Evolutionary conservation across 2,888 invertebrate genomes (phyloP), one percentile per base, ranked within the genome.

Genomic region (Leptinotarsa juncta): DNA sequence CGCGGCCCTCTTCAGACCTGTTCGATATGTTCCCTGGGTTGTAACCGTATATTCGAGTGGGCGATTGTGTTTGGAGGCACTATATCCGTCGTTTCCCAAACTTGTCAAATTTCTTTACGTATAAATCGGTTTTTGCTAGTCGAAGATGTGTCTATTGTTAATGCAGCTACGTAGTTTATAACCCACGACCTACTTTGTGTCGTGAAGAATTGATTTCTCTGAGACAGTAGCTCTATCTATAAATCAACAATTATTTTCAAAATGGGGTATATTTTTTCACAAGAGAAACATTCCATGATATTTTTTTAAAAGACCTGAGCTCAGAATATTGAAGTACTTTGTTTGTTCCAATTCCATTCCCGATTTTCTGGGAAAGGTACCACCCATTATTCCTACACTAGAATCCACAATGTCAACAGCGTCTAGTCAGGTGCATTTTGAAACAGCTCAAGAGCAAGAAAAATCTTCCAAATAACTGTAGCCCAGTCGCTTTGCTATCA

Each of bases 61-160:
- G 67, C 82, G 75, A 79, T 78, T 80, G 79, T 74, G 79, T 78
- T 72, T 79, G 78, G 79, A 79, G 78, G 4, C 57, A 84, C 84
- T 84, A 84, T 82, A 84, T 84, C 83, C 79, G 65, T 73, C 77
- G 73, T 84, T 83, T 83, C 81, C 81, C 75, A 67, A 73, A 74
- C 74, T 83, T 82, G 82, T 82, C 77, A 66, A 74, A 74, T 74
- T 73, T 73, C 70, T 68, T 65, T 76, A 79, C 76, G 75, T 76
- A 65, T 77, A 77, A 80, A 80, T 80, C 81, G 79, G 82, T 81
- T 82, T n/a, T 83, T 82, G 81, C 80, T 82, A 77, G 78, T 77
- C 74, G 74, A 77, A 79, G 79, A 82, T 80, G 81, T 77, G 79
- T 81, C 79, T 81, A 83, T 80, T 81, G 77, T 71, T 76, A 76